Percentiles rank a stretch among this genome's conserved stretches.
Evolutionary conservation across 2,888 invertebrate genomes (phyloP).

Genomic region (Trisateles emortualis): DNA sequence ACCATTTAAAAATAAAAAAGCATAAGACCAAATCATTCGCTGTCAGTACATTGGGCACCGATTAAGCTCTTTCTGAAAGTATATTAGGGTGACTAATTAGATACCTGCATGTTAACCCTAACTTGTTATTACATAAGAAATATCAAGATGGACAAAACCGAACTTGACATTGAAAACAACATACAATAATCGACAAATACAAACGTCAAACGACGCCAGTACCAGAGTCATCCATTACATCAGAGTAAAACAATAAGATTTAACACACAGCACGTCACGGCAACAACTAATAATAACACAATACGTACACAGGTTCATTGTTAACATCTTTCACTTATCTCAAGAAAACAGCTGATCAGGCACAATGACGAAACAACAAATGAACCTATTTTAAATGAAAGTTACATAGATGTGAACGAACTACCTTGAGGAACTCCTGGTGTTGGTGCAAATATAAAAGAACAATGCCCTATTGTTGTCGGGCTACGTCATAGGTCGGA

Average conservation of each 20-base stretch:
- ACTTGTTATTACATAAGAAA: too few species aligned
- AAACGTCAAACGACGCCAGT: conserved; percentile 48
- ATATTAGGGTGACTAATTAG: too few species aligned
- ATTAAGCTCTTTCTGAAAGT: too few species aligned
- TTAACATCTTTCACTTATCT: conserved; percentile 74
- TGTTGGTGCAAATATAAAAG: conserved; percentile 83
- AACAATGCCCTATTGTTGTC: conserved; percentile 86
- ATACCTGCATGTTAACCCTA: too few species aligned
- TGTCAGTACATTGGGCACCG: too few species aligned
- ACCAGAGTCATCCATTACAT: conserved; percentile 58
- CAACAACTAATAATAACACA: conserved; percentile 54
- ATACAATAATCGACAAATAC: conserved; percentile 44
- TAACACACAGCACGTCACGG: conserved; percentile 62
- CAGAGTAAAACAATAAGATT: conserved; percentile 71
- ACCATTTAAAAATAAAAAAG: too few species aligned
- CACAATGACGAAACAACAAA: conserved; percentile 83
- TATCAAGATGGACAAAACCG: neutral
- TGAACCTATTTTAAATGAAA: conserved; percentile 69
- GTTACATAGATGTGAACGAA: conserved; percentile 82
- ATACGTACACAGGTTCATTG: conserved; percentile 73
- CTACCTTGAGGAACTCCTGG: conserved; percentile 83
- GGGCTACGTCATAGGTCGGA: conserved; percentile 79
- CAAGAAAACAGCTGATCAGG: conserved; percentile 80
- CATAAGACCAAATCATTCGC: too few species aligned
- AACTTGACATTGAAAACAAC: neutral